Base-by-base conservation (phyloP, 1,140 invertebrate genomes). In the Drosophila fuyamai region DNA sequence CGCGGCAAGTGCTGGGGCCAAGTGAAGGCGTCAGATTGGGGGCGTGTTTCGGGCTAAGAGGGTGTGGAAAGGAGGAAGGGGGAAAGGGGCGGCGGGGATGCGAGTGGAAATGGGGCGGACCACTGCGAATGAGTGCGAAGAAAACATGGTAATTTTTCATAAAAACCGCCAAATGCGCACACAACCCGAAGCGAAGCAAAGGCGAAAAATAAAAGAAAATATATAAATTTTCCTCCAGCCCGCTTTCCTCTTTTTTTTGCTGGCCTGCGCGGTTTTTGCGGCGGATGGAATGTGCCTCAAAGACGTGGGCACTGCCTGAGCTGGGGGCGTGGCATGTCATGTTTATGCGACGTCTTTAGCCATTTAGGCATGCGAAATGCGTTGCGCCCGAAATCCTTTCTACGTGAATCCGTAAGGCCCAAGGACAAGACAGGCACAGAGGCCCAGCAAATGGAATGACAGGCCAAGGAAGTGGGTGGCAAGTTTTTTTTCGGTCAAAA, bases 131-230 rank as follows among this genome's bases (percentile, higher is more conserved):
- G 83, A 88, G 82, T 86, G 79, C 79, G 82, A 86, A 76, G 82
- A 83, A 88, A 86, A 86, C 83, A 89, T 88, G 84, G 84, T 89
- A 89, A 89, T 89, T 89, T 89, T 89, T 89, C 83, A 88, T 88
- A 89, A 89, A 88, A 88, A 88, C 84, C 83, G 84, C 83, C 83
- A 89, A 88, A 88, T 88, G 83, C 80, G 83, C 83, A 88, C 80
- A 89, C 83, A 88, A 88, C 83, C 83, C 84, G 53, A 83, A 86
- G 83, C 81, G 46, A 65, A 44, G 48, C 48, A 55, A 58, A 58
- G 73, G 56, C 47, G 41, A 62, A 81, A 77, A 80, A 63, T 77
- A 76, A 56, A 79, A 67, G 61, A 76, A 77, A 60, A 76, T 71
- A 48, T 51, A 70, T 59, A 62, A 47, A 62, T 53, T 70, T 74